Base-by-base conservation (phyloP, 2,888 invertebrate species). In the Archips xylosteana region DNA sequence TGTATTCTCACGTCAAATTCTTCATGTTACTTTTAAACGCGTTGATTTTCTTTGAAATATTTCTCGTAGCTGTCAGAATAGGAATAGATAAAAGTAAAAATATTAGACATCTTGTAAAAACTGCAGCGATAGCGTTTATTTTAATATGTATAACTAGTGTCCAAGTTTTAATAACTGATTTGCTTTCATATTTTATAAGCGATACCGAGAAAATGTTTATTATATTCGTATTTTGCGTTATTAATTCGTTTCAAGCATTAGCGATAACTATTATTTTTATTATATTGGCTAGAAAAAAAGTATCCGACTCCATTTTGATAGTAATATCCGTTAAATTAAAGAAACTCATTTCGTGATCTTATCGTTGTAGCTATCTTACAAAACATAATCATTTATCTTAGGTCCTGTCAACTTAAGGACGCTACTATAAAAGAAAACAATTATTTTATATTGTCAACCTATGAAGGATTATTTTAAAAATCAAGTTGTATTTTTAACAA, bases 111-210 rank as follows among this genome's bases (percentile, higher is more conserved):
- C 75, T 78, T 9, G 68, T 84, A 2, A 87, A 85, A 76, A 81
- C 82, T 3, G 78, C 82, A 0, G 47, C 86, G 0, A 80, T 90
- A 0, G 83, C 85, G 0, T 88, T 88, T 42, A 78, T 88, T 8
- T 76, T 92, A 23, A 80, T 90, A 2, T 83, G 83, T 47, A 84
- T 90, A 10, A 83, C 87, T 0, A 87, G 89, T 77, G 72, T 90
- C 8, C 91, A 91, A 76, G 85, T 90, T 1, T 79, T 91, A 0
- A 10, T 85, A 0, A 86, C 83, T 0, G 91, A 91, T 77, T 66
- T 87, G 0, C 72, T 82, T 32, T 79, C 82, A 0, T 75, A 77
- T 34, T 78, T 80, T 49, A 77, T 79, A 12, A 69, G 67, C 2
- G 39, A 77, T 12, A 39, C 76, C 71, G 32, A 61, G 3, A 77